Percentiles rank a stretch among this genome's conserved stretches.
Evolutionary conservation across 2,113 vertebrate genomes (phyloP).

Genomic region (Nannospalax galili): DNA sequence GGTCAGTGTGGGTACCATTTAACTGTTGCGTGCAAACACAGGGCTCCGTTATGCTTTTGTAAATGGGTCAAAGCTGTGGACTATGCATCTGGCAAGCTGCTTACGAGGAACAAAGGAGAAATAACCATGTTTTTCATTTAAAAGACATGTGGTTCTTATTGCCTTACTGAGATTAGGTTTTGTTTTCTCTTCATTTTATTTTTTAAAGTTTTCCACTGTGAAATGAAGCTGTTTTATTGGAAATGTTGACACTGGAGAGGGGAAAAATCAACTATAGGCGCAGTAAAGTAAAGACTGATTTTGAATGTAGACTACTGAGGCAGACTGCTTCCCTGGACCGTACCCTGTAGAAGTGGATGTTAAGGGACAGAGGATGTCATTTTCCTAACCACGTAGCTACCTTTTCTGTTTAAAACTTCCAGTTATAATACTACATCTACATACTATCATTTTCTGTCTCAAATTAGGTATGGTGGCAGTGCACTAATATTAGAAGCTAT

Average conservation of each 20-base stretch:
- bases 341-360: not conserved
- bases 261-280: not conserved
- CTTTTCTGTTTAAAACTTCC: not conserved
- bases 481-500: constrained; percentile 48
- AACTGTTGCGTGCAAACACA: constrained; percentile 59
- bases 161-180: constrained; percentile 61
- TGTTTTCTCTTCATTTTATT: constrained; percentile 69
- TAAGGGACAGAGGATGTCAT: not conserved
- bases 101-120: constrained; percentile 60
- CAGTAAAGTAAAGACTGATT: not conserved
- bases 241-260: constrained; percentile 5
- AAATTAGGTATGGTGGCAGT: constrained; percentile 28
- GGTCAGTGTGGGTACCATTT: constrained; percentile 19
- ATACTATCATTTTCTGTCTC: constrained; percentile 35
- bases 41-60: constrained; percentile 47
- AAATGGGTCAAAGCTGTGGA: constrained; percentile 68
- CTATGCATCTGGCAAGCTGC: constrained; percentile 44
- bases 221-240: constrained; percentile 51
- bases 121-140: constrained; percentile 69
- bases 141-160: constrained; percentile 77
- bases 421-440: not conserved
- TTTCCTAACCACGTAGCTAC: constrained; percentile 19
- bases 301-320: not conserved
- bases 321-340: not conserved
- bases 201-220: constrained; percentile 63